Conservation (phyloP, 2,888 invertebrate species). For the Phengaris alcon region DNA sequence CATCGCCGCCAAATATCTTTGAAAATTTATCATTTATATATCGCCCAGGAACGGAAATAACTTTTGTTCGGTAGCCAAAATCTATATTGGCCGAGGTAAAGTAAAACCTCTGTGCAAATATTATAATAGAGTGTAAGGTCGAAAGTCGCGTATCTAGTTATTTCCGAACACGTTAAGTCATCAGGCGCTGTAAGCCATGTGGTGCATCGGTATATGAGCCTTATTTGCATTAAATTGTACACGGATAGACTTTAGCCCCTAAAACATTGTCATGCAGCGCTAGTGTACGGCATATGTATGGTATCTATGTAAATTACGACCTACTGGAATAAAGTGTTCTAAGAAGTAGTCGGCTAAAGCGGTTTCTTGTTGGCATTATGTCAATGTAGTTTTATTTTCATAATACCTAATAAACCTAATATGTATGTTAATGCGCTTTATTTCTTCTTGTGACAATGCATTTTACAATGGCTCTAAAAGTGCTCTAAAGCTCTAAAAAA, state of each 20-base stretch:
- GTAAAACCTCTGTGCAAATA: slow-evolving; percentile 21
- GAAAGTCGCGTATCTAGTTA: slow-evolving; percentile 39
- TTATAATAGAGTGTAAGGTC: not conserved
- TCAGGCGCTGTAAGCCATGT: slow-evolving; percentile 40
- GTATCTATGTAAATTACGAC: slow-evolving; percentile 28
- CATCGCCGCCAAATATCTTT: slow-evolving; percentile 7
- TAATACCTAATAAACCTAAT: not conserved
- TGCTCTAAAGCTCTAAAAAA: not conserved
- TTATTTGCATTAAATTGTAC: slow-evolving; percentile 70
- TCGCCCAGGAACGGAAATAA: slow-evolving; percentile 15
- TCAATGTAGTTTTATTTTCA: not conserved
- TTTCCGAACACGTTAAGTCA: slow-evolving; percentile 51
- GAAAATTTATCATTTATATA: slow-evolving; percentile 8
- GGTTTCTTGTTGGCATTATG: slow-evolving; percentile 4
- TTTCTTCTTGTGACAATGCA: not conserved
- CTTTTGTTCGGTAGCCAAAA: slow-evolving; percentile 27
- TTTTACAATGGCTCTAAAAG: not conserved
- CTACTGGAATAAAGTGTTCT: slow-evolving; percentile 7
- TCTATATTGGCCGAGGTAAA: slow-evolving; percentile 20
- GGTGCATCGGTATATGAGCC: slow-evolving; percentile 47
- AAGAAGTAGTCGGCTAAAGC: not conserved
- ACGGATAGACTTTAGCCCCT: slow-evolving; percentile 38
- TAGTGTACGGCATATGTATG: not conserved
- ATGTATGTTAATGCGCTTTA: not conserved
- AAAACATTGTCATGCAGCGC: slow-evolving; percentile 37